phyloP scores from a whole-genome alignment of 2,113 vertebrate species.

The Cynopterus brachyotis region DNA sequence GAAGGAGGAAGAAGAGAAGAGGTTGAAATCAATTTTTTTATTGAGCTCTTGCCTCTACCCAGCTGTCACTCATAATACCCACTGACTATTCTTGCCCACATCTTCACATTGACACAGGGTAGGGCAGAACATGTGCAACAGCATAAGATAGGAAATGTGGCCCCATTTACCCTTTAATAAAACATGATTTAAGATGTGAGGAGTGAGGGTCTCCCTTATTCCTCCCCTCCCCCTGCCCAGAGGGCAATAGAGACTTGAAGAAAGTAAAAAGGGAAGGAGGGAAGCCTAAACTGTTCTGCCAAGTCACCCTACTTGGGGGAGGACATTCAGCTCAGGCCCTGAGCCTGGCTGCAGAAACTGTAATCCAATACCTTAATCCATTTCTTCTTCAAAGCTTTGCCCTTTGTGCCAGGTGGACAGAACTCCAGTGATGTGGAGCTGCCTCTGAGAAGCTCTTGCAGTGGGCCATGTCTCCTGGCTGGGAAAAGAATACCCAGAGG shows the following conservation, averaged over 20 bases:
- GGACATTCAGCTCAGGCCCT: slow-evolving; percentile 58
- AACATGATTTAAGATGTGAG: neutral
- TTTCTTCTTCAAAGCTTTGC: slow-evolving; percentile 78
- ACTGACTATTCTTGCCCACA: neutral
- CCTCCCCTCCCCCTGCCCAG: neutral
- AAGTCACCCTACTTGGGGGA: slow-evolving; percentile 70
- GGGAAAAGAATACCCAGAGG: slow-evolving; percentile 45
- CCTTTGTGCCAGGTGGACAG: slow-evolving; percentile 72
- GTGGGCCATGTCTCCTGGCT: slow-evolving; percentile 51
- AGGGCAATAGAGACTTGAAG: neutral
- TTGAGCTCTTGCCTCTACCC: neutral
- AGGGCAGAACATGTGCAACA: neutral
- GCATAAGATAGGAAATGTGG: neutral
- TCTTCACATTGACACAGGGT: neutral
- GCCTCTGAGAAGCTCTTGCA: slow-evolving; percentile 62
- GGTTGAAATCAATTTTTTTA: neutral
- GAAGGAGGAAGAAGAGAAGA: neutral
- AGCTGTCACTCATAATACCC: neutral
- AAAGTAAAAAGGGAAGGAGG: neutral
- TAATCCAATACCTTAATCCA: slow-evolving; percentile 78
- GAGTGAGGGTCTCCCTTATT: neutral
- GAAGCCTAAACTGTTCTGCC: slow-evolving; percentile 58
- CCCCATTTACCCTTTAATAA: neutral
- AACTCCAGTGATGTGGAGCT: slow-evolving; percentile 38
- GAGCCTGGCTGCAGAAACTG: slow-evolving; percentile 68